phyloP scores from a whole-genome alignment of 2,888 invertebrate species.

The Cerceris ruficornis region DNA sequence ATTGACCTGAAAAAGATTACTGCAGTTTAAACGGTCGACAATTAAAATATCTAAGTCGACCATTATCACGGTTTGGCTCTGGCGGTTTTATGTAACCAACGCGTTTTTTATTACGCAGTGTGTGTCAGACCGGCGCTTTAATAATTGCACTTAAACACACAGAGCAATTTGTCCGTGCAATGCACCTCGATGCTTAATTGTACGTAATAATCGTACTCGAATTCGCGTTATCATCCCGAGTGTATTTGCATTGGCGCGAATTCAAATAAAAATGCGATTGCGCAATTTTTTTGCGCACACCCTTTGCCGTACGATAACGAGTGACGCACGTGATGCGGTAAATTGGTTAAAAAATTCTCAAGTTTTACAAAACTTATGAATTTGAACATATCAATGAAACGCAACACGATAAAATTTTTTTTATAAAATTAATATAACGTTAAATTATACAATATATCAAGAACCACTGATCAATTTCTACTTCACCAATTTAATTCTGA shows the following conservation, averaged over 20 bases:
- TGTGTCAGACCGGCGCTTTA: background rate
- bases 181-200: background rate
- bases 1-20: too few species aligned
- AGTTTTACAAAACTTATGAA: too few species aligned
- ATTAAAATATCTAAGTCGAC: background rate
- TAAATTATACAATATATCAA: too few species aligned
- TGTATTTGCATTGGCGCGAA: background rate
- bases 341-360: too few species aligned
- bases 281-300: background rate
- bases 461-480: too few species aligned
- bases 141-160: background rate
- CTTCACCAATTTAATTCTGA: too few species aligned
- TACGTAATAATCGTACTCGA: background rate
- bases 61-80: background rate
- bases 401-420: too few species aligned
- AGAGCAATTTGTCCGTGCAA: background rate
- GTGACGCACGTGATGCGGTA: too few species aligned
- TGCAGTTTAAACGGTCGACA: too few species aligned
- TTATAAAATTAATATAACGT: too few species aligned
- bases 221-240: background rate
- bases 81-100: background rate
- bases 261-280: background rate
- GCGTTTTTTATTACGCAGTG: background rate
- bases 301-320: too few species aligned
- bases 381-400: too few species aligned